Percentiles rank a stretch among this genome's conserved stretches.
Evolutionary conservation across 2,113 vertebrate species (phyloP).

Genomic region (Catharus minimus): DNA sequence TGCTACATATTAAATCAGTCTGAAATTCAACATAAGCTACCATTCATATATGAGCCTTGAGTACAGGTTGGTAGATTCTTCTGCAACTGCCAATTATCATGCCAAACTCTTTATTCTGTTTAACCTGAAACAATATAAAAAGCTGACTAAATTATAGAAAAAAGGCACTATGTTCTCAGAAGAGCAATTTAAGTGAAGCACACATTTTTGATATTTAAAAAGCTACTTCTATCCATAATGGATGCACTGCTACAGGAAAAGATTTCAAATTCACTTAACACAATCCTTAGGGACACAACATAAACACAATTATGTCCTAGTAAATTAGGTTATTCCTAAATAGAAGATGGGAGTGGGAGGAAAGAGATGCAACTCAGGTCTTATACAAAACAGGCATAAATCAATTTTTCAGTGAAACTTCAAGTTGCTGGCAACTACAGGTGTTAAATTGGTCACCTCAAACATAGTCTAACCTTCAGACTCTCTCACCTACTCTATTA

Average conservation of each 20-base stretch:
- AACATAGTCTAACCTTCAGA: not conserved
- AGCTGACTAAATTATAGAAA: not conserved
- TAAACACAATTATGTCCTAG: not conserved
- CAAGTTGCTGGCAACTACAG: not conserved
- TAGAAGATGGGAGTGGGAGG: not conserved
- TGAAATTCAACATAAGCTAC: not conserved
- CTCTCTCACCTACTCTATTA: not conserved
- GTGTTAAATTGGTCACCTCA: not conserved
- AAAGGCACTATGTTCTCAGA: not conserved
- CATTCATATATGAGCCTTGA: not conserved
- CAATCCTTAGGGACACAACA: conserved; percentile 11
- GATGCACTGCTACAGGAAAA: not conserved
- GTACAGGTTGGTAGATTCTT: not conserved
- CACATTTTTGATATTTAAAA: not conserved
- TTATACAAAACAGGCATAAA: not conserved
- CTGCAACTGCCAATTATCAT: not conserved
- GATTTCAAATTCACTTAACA: not conserved
- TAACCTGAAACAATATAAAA: not conserved
- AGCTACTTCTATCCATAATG: not conserved
- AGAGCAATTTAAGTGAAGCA: not conserved
- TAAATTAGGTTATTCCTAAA: conserved; percentile 19
- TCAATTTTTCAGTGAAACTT: not conserved
- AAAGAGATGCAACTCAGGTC: not conserved
- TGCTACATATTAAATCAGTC: not conserved
- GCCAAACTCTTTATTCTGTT: not conserved